Percentiles rank a stretch among this genome's conserved stretches.
Conservation (phyloP, 2,797 vertebrate species). For the Cynopterus sphinx region DNA sequence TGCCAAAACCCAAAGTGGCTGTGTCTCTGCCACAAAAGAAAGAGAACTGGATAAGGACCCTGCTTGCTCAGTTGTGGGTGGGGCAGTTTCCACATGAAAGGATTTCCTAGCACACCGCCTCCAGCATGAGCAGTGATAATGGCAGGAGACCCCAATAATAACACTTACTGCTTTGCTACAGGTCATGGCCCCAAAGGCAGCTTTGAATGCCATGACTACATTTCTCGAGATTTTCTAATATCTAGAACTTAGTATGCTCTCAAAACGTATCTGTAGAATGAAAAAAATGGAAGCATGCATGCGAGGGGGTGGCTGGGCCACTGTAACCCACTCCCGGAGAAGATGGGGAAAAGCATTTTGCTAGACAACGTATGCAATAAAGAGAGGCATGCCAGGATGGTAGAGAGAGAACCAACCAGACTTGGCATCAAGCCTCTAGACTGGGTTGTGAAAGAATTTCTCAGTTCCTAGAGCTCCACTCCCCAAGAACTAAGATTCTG, state of each 20-base stretch:
- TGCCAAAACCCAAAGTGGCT: not conserved
- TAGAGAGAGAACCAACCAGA: not conserved
- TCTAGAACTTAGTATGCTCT: not conserved
- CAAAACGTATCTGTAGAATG: not conserved
- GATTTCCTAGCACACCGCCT: not conserved
- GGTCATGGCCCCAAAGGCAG: not conserved
- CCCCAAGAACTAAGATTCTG: not conserved
- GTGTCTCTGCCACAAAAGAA: not conserved
- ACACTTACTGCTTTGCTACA: not conserved
- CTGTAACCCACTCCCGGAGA: not conserved
- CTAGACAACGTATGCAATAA: not conserved
- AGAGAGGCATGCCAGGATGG: not conserved
- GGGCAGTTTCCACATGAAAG: not conserved
- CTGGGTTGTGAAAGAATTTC: not conserved
- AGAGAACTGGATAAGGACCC: not conserved
- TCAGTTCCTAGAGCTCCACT: not conserved
- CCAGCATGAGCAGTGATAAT: not conserved
- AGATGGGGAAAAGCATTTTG: not conserved
- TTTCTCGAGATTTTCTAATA: not conserved
- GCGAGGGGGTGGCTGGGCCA: not conserved
- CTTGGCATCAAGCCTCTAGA: not conserved
- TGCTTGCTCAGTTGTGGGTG: not conserved
- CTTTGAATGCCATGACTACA: not conserved
- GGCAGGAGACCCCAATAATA: not conserved
- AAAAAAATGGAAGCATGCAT: not conserved